Percentiles rank a stretch among this genome's conserved stretches.
Conservation (phyloP, 2,888 invertebrate species). For the Phaedon cochleariae region DNA sequence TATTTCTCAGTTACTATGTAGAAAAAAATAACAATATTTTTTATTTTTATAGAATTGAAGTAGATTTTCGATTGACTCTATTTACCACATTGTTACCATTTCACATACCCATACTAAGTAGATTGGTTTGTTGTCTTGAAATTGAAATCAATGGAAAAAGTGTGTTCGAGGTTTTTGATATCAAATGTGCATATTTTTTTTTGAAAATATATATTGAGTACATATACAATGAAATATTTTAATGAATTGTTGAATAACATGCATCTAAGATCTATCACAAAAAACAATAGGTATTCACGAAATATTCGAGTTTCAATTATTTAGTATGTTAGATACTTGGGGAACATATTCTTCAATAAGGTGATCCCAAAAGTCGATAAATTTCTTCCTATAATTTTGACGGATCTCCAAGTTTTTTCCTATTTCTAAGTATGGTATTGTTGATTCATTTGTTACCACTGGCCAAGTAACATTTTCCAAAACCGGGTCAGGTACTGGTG, state of each 20-base stretch:
- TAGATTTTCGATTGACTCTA: constrained; percentile 16
- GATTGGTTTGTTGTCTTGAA: constrained; percentile 2
- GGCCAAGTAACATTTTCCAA: constrained; percentile 27
- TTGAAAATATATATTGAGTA: background rate
- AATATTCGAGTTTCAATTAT: no score
- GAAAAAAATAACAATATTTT: constrained; percentile 27
- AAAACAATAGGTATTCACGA: no score
- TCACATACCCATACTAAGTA: constrained; percentile 15
- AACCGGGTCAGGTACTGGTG: constrained; percentile 18
- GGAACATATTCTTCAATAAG: constrained; percentile 23
- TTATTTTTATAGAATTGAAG: constrained; percentile 31
- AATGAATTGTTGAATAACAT: background rate
- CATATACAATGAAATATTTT: background rate
- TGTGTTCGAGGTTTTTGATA: constrained; percentile 15
- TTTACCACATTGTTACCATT: constrained; percentile 40
- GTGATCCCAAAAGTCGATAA: constrained; percentile 20
- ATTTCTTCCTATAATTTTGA: constrained; percentile 22
- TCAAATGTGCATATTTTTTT: constrained; percentile 18
- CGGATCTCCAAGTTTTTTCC: constrained; percentile 16
- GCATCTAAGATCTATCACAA: no score
- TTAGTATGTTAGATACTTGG: no score
- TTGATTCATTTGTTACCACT: background rate
- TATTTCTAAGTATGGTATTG: constrained; percentile 17
- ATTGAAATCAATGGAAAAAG: background rate
- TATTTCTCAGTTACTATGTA: constrained; percentile 27